Base-by-base conservation (phyloP, 2,888 invertebrate genomes). In the Gastrophysa polygoni region DNA sequence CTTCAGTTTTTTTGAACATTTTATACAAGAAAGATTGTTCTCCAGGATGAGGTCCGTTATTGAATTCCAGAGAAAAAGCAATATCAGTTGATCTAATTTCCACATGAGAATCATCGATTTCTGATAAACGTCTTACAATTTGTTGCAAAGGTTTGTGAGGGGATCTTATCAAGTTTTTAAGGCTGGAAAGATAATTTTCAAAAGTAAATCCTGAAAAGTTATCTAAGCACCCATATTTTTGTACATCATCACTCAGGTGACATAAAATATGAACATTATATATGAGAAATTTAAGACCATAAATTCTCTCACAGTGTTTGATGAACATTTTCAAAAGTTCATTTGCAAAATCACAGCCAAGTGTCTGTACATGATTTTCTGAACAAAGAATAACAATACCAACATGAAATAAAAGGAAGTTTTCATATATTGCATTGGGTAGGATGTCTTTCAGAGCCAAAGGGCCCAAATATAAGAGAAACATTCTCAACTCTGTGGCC, bases 401-500 rank as follows among this genome's bases (percentile, higher is more conserved):
- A 52, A 38, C 21, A 32, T 62, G 62, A 52, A 58, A 58, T 58
- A 58, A 52, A 18, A 62, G 47, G 47, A 62, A 58, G 20, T 62
- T 51, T 29, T 62, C 62, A 47, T 58, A 62, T 16, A 47, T 20
- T 11, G 49, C 61, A 24, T n/a, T 38, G 48, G 29, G 16, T 11
- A 57, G 24, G 16, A 48, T 17, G 49, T 24, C 24, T 49, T 61
- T 61, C 14, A 57, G 49, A 17, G 51, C 44, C 18, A 61, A 16
- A 28, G 61, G 57, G n/a, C 61, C 61, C 16, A 57, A 29, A 57
- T 61, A 61, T n/a, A 61, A 24, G n/a, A 63, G 17, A 50, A 63
- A 63, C 7, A 43, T 63, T 18, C 63, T 46, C 17, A 58, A 60
- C 46, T 63, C 50, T 21, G 63, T 60, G 21, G 63, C 63, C 50